Conservation (phyloP, 2,113 vertebrate species). For the Apeltes quadracus region DNA sequence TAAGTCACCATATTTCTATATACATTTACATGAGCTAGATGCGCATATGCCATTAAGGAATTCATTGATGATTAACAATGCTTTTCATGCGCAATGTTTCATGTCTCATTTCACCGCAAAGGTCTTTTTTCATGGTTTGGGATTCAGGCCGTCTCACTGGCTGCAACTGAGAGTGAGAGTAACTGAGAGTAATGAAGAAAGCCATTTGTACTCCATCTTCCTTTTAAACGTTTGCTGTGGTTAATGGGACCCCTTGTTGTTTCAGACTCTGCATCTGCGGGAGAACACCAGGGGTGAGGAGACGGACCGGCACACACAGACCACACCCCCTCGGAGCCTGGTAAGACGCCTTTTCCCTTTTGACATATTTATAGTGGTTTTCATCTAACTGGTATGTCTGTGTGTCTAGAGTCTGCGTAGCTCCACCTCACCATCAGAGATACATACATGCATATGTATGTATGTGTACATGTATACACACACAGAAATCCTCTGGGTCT, state of each 20-base stretch:
- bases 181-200: neutral
- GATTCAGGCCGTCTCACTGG: too few relatives aligned
- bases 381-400: slow-evolving; percentile 47
- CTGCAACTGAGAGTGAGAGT: neutral
- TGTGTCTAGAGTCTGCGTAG: slow-evolving; percentile 67
- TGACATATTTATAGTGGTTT: neutral
- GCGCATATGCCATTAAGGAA: neutral
- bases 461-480: too few relatives aligned
- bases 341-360: slow-evolving; percentile 30
- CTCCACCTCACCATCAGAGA: slow-evolving; percentile 56
- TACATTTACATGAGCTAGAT: neutral
- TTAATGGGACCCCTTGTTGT: neutral
- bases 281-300: slow-evolving; percentile 66
- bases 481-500: neutral
- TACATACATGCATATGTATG: too few relatives aligned
- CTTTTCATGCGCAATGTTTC: neutral
- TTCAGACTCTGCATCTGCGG: slow-evolving; percentile 65
- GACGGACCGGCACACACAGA: slow-evolving; percentile 66
- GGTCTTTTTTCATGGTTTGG: neutral
- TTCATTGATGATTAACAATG: neutral
- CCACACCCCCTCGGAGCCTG: slow-evolving; percentile 69
- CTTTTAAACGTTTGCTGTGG: neutral
- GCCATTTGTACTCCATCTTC: neutral
- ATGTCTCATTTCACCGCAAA: neutral
- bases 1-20: neutral